phyloP scores from a whole-genome alignment of 2,888 invertebrate species.

The Eristalis arbustorum region DNA sequence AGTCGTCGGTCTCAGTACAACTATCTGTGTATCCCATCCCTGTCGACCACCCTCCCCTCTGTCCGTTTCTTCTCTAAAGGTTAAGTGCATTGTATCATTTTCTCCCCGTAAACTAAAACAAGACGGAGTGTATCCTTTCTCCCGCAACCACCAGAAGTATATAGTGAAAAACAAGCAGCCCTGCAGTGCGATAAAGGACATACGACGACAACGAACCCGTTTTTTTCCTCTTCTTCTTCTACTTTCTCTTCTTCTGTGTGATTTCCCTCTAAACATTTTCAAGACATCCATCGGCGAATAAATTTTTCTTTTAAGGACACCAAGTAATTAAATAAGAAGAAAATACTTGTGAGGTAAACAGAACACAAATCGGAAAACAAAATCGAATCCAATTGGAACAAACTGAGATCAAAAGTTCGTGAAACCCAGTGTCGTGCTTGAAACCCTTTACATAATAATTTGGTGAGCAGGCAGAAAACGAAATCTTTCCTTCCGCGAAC shows the following conservation, averaged over 20 bases:
- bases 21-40: slow-evolving; percentile 43
- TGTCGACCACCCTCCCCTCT: slow-evolving; percentile 1
- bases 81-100: slow-evolving; percentile 51
- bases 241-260: neutral
- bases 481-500: slow-evolving; percentile 6
- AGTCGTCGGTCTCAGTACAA: slow-evolving; percentile 54
- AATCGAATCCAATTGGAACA: slow-evolving; percentile 1
- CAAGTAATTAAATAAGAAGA: neutral
- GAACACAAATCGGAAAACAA: neutral
- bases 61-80: slow-evolving; percentile 16
- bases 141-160: neutral
- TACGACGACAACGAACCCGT: slow-evolving; percentile 46
- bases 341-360: neutral
- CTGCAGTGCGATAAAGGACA: slow-evolving; percentile 41
- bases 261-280: neutral
- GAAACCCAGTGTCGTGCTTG: slow-evolving; percentile 22
- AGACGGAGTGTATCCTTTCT: neutral
- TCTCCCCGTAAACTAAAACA: slow-evolving; percentile 11
- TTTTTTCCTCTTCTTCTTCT: neutral
- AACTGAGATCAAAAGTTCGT: neutral
- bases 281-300: neutral
- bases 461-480: neutral
- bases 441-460: slow-evolving; percentile 63
- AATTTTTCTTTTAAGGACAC: slow-evolving; percentile 7
- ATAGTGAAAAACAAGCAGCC: slow-evolving; percentile 11